These are phyloP conservation scores for Eudiplozoon nipponicum DNA, from an alignment of 2,888 invertebrate species.

Conservation along the genomic window DNA sequence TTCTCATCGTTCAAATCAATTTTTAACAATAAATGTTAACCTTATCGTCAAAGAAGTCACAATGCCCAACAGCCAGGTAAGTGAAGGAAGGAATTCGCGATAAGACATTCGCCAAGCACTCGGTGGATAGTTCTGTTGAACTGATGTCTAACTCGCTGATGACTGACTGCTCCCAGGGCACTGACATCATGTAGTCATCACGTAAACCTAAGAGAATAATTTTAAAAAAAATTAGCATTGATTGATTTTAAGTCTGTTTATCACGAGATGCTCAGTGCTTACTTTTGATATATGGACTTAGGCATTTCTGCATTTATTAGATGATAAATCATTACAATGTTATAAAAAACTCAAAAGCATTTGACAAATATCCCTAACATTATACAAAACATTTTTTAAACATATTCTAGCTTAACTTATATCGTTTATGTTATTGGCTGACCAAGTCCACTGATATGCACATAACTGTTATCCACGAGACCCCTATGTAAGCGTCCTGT, in stretches of 20 bases:
- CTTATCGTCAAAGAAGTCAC: constrained; percentile 77
- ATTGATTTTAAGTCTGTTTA: background rate
- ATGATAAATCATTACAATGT: too few species aligned
- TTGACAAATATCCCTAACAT: too few species aligned
- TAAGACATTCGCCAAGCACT: constrained; percentile 64
- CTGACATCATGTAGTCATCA: constrained; percentile 63
- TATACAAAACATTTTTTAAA: too few species aligned
- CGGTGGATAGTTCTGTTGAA: constrained; percentile 68
- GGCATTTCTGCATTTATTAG: too few species aligned
- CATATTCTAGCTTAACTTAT: too few species aligned
- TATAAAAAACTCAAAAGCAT: too few species aligned
- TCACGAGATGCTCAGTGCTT: too few species aligned
- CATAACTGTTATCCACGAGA: too few species aligned
- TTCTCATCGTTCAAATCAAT: constrained; percentile 6
- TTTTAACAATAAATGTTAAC: constrained; percentile 32
- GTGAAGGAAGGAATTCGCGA: constrained; percentile 42
- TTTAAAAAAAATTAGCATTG: background rate
- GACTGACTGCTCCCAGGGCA: constrained; percentile 80
- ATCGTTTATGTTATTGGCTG: too few species aligned
- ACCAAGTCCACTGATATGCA: too few species aligned
- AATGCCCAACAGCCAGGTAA: constrained; percentile 69
- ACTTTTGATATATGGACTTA: too few species aligned
- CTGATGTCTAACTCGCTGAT: constrained; percentile 77
- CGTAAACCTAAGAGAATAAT: constrained; percentile 37
- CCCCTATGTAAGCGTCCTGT: too few species aligned